Evolutionary conservation across 2,888 invertebrate genomes (phyloP), one percentile per base, ranked within the genome.

Genomic region (Macrostomum cliftonense): DNA sequence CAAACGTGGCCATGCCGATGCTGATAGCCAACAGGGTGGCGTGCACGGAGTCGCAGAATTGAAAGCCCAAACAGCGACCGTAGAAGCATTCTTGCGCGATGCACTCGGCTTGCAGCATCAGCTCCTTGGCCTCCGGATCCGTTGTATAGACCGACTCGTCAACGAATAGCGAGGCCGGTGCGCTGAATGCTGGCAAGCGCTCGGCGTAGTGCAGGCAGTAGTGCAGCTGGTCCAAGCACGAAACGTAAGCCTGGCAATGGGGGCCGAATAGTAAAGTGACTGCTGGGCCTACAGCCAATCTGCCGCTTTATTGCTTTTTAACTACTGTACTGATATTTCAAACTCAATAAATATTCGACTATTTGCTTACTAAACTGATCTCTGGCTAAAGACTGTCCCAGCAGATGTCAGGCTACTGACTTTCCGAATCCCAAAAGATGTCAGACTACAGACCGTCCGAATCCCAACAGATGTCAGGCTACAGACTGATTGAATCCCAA

Each of bases 51-150:
- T 84, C 82, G 55, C 81, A 78, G 68, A 83, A 93, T 82, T 87
- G 63, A 73, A 93, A 91, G 13, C 88, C 93, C 54, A 89, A 73
- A 65, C 83, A 82, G 56, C 89, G 76, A n/a, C 91, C 93, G 71
- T 89, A 93, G 70, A 93, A 95, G 62, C 83, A 83, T 71, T 85
- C 84, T 69, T 87, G 86, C 73, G 88, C 85, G 51, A 93, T 79
- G 49, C 78, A 79, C 58, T 83, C 82, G 7, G 83, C 79, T 59
- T 80, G 77, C 16, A 77, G 76, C 57, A 87, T 77, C 28, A 91
- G 70, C 58, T 84, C 82, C 56, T 82, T 79, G 16, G 59, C 58
- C 16, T 56, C 47, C 20, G 42, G 45, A 0, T 82, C 79, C 47
- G 62, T 59, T 21, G 56, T 55, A 0, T 81, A 77, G 55, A 80